Conservation (phyloP, 2,888 invertebrate genomes). For the Andrena trimmerana region DNA sequence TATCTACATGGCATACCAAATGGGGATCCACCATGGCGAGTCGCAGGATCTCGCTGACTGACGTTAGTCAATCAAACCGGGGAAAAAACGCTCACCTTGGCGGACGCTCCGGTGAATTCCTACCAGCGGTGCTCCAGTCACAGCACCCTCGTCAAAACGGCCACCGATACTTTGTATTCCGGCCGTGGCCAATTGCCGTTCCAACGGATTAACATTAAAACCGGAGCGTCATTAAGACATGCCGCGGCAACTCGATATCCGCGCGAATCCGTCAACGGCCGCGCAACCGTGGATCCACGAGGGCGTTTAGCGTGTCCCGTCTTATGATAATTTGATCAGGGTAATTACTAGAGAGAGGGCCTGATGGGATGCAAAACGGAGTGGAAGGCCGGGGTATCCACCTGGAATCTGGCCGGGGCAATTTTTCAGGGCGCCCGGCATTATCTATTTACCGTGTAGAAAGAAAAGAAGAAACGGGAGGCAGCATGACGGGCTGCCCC, state of each 20-base stretch:
- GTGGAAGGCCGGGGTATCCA: not conserved
- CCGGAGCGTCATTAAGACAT: conserved; percentile 59
- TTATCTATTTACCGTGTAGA: conserved; percentile 54
- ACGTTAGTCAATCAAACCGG: conserved; percentile 84
- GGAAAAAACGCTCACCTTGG: conserved; percentile 82
- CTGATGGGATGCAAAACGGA: conserved; percentile 45
- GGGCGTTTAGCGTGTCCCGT: conserved; percentile 1
- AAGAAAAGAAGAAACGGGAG: conserved; percentile 7
- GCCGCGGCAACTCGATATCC: conserved; percentile 54
- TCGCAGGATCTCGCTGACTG: conserved; percentile 79
- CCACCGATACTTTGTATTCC: conserved; percentile 58
- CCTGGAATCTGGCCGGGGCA: conserved; percentile 44
- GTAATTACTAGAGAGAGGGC: conserved; percentile 47
- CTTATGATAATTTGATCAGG: conserved; percentile 61
- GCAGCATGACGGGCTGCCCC: conserved; percentile 34
- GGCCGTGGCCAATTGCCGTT: conserved; percentile 10
- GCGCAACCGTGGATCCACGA: not conserved
- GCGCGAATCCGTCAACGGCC: conserved; percentile 42
- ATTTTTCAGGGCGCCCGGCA: conserved; percentile 51
- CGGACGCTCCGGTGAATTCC: conserved; percentile 80
- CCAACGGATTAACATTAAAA: conserved; percentile 54
- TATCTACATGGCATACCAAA: conserved; percentile 84
- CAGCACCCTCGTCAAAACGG: conserved; percentile 55
- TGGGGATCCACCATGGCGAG: conserved; percentile 79
- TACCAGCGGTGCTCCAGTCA: conserved; percentile 72